These are phyloP conservation scores for Holocentrus rufus DNA, from an alignment of 2,797 vertebrate genomes.

Conservation along the genomic window DNA sequence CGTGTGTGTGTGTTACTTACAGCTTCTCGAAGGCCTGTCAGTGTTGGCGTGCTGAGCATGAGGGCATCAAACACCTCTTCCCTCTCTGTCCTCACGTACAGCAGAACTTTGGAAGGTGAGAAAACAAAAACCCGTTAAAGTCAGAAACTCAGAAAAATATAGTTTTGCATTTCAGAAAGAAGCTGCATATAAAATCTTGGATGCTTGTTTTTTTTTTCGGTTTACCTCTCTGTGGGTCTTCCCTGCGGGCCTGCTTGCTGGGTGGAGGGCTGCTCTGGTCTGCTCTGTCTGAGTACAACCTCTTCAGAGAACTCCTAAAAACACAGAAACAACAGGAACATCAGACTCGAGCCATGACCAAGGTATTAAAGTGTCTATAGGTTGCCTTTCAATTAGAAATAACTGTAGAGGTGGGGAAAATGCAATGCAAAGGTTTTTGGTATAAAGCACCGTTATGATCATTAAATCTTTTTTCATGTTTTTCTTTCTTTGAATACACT, in stretches of 20 bases:
- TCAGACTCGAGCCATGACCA: constrained; percentile 21
- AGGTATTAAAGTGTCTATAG: not conserved
- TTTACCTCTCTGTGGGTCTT: constrained; percentile 92
- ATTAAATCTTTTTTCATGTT: too few species aligned
- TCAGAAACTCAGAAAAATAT: not conserved
- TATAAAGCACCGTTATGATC: too few species aligned
- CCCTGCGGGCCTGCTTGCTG: constrained; percentile 85
- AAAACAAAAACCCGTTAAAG: not conserved
- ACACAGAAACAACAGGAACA: constrained; percentile 15
- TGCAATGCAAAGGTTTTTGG: too few species aligned
- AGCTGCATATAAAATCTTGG: not conserved
- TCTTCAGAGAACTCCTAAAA: constrained; percentile 86
- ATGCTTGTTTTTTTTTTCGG: not conserved
- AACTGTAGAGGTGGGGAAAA: not conserved
- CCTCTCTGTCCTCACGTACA: constrained; percentile 89
- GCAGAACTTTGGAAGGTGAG: constrained; percentile 82
- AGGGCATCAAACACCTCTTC: constrained; percentile 97
- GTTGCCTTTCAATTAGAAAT: not conserved
- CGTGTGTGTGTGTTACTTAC: constrained; percentile 79
- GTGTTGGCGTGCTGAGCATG: constrained; percentile 92
- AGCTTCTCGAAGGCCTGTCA: constrained; percentile 91
- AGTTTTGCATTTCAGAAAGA: not conserved
- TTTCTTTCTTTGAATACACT: too few species aligned
- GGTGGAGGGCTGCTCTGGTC: constrained; percentile 78
- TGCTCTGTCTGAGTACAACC: constrained; percentile 83